Percentiles rank a stretch among this genome's conserved stretches.
Evolutionary conservation across 2,113 vertebrate genomes (phyloP).

Genomic region (Rhipidura dahli): DNA sequence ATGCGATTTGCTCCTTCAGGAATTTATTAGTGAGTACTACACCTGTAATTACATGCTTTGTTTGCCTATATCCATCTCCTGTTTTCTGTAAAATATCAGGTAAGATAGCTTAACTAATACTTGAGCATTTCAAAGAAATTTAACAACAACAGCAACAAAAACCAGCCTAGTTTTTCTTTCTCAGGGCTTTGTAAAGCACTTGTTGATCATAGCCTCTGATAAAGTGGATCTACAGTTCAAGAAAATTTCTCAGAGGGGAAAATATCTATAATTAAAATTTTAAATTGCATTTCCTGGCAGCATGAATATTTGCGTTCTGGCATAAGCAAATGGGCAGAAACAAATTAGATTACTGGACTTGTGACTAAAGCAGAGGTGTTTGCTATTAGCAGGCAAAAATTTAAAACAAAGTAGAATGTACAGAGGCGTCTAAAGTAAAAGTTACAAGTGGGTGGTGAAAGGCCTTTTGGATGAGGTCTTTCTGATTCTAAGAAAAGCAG

Average conservation of each 20-base stretch:
- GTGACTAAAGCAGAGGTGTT: background rate
- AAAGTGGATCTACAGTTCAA: background rate
- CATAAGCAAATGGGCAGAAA: background rate
- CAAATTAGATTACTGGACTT: slow-evolving; percentile 41
- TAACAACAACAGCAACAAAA: background rate
- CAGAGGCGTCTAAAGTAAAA: background rate
- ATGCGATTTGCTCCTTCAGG: background rate
- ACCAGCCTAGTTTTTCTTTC: background rate
- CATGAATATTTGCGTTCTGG: slow-evolving; percentile 16
- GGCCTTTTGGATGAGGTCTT: slow-evolving; percentile 19
- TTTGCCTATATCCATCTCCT: background rate
- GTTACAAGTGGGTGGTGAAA: background rate
- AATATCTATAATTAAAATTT: background rate
- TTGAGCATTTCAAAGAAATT: background rate
- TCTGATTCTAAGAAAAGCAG: slow-evolving; percentile 34
- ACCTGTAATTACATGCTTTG: background rate
- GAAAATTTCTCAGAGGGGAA: background rate
- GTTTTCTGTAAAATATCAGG: background rate
- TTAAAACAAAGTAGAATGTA: background rate
- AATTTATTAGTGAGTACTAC: background rate
- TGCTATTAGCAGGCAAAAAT: slow-evolving; percentile 34
- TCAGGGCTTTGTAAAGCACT: background rate
- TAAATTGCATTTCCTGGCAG: background rate
- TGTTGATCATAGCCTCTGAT: background rate
- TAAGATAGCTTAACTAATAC: background rate